These are phyloP conservation scores for Drosophila longiperda DNA, from an alignment of 2,888 invertebrate genomes.

Conservation along the genomic window DNA sequence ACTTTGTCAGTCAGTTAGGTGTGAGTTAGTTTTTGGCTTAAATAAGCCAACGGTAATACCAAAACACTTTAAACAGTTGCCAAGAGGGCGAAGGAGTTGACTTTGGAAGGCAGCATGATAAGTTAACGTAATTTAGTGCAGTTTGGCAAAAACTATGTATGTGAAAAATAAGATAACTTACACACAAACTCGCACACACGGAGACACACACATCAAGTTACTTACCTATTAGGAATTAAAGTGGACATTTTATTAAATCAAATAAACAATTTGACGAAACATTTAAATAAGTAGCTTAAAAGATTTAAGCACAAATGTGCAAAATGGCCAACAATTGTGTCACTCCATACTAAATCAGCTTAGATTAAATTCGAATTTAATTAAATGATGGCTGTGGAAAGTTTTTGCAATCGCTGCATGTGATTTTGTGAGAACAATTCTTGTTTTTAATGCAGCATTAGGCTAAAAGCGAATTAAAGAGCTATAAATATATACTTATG, in stretches of 20 bases:
- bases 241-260: slow-evolving; percentile 53
- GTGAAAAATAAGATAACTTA: slow-evolving; percentile 52
- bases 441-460: background rate
- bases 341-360: background rate
- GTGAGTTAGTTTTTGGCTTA: slow-evolving; percentile 81
- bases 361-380: background rate
- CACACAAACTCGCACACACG: slow-evolving; percentile 6
- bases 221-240: slow-evolving; percentile 29
- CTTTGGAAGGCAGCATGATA: slow-evolving; percentile 17
- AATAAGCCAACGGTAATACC: slow-evolving; percentile 66
- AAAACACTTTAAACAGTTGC: slow-evolving; percentile 77
- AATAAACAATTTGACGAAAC: slow-evolving; percentile 43
- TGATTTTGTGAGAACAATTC: background rate
- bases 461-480: background rate
- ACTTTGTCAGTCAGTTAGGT: slow-evolving; percentile 80
- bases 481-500: background rate
- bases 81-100: slow-evolving; percentile 9
- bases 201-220: slow-evolving; percentile 6
- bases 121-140: slow-evolving; percentile 75
- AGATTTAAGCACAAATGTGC: background rate
- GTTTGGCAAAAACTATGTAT: slow-evolving; percentile 77
- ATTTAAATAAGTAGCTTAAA: slow-evolving; percentile 27
- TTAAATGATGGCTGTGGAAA: background rate
- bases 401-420: background rate
- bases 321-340: background rate